Percentiles rank a stretch among this genome's conserved stretches.
Conservation (phyloP, 2,797 vertebrate species). For the Somateria mollissima region DNA sequence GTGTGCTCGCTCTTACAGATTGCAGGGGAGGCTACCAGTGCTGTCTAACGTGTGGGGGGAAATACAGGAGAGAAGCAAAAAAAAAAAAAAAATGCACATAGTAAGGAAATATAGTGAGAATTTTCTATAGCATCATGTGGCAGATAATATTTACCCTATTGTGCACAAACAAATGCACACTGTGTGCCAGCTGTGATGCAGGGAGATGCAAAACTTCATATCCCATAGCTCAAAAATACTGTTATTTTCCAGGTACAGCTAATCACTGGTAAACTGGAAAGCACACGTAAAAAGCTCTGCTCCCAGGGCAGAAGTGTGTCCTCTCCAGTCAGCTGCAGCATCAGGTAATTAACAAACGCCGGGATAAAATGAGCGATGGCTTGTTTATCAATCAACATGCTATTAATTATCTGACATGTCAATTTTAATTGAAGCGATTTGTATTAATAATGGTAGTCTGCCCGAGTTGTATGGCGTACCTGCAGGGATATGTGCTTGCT, state of each 20-base stretch:
- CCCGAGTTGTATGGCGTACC: neutral
- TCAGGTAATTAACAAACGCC: slow-evolving; percentile 25
- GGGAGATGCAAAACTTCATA: neutral
- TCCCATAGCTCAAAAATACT: neutral
- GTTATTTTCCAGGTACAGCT: neutral
- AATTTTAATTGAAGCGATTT: slow-evolving; percentile 58
- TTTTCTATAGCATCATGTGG: neutral
- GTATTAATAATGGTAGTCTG: slow-evolving; percentile 5
- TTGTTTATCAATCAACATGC: slow-evolving; percentile 60
- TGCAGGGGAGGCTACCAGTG: neutral
- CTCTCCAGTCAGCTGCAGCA: neutral
- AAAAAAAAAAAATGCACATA: neutral
- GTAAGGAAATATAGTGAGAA: neutral
- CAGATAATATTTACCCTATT: neutral
- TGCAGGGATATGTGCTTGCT: neutral
- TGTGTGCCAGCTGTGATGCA: neutral
- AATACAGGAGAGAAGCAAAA: neutral
- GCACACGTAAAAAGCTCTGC: neutral
- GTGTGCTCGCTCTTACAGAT: slow-evolving; percentile 31
- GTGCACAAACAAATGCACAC: neutral
- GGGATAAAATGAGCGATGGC: neutral
- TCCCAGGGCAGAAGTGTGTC: neutral
- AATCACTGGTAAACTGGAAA: neutral
- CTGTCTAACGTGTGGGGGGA: neutral
- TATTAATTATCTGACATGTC: slow-evolving; percentile 39